Percentiles rank a stretch among this genome's conserved stretches.
These are phyloP conservation scores for Standfussiana lucernea DNA, from an alignment of 2,888 invertebrate genomes.

Conservation along the genomic window DNA sequence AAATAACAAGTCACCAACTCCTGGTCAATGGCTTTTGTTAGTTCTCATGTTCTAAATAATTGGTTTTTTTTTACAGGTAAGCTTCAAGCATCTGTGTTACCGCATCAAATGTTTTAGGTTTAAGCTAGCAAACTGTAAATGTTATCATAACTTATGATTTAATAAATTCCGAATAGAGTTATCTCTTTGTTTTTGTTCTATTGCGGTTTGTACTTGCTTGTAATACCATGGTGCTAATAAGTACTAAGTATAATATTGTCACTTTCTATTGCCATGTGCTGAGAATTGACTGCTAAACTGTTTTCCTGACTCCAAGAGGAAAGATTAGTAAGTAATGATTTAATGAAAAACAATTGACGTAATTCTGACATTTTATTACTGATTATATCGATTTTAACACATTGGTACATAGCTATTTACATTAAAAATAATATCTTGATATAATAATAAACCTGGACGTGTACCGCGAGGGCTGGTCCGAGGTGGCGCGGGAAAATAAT, in stretches of 20 bases:
- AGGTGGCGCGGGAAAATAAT: background rate
- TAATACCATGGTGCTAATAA: background rate
- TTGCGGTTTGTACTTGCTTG: background rate
- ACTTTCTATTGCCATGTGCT: background rate
- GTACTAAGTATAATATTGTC: background rate
- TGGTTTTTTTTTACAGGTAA: constrained; percentile 72
- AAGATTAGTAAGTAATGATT: background rate
- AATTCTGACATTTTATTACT: background rate
- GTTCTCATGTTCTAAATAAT: background rate
- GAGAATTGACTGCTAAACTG: background rate
- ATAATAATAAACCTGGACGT: background rate
- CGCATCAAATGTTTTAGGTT: constrained; percentile 74
- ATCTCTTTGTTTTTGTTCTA: background rate
- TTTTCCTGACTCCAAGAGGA: background rate
- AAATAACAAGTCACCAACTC: background rate
- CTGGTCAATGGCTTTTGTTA: background rate
- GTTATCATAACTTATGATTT: constrained; percentile 77
- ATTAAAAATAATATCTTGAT: background rate
- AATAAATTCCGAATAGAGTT: constrained; percentile 73
- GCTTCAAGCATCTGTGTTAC: constrained; percentile 63
- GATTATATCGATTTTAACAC: background rate
- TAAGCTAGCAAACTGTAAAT: constrained; percentile 84
- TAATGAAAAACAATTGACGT: background rate
- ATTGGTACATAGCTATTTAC: background rate
- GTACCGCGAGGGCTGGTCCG: background rate